A percentile compares a stretch with the other conserved stretches of the same genome.
Conservation (phyloP, 2,113 vertebrate genomes). For the Cheilinus undulatus region DNA sequence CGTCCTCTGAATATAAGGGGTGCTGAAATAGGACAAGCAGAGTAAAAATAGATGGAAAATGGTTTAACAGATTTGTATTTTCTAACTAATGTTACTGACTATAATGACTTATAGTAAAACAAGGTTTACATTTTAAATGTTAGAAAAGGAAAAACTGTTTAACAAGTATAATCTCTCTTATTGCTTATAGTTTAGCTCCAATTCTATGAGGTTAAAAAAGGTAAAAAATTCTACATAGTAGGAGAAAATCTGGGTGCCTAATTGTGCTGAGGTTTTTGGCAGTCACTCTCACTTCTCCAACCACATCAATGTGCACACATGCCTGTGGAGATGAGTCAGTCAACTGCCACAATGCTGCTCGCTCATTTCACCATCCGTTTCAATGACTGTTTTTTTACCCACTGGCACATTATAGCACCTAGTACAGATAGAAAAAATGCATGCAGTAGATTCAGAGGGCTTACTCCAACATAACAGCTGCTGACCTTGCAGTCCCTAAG, state of each 20-base stretch:
- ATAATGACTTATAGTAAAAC: neutral
- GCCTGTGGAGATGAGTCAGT: conserved; percentile 77
- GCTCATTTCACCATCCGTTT: conserved; percentile 54
- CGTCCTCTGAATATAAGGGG: too few relatives aligned
- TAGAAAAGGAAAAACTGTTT: neutral
- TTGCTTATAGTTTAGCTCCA: neutral
- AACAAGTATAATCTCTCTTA: too few relatives aligned
- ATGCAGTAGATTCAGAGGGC: conserved; percentile 35
- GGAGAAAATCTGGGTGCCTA: neutral
- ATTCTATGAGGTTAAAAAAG: neutral
- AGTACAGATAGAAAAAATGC: conserved; percentile 56
- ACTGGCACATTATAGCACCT: conserved; percentile 45
- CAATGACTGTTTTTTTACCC: conserved; percentile 44
- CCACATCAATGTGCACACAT: conserved; percentile 67
- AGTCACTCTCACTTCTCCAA: conserved; percentile 65
- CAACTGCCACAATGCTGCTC: conserved; percentile 26
- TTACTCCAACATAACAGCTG: conserved; percentile 71
- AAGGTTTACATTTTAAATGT: neutral
- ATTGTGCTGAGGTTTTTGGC: conserved; percentile 52
- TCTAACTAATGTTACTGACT: neutral
- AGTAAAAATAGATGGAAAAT: too few relatives aligned
- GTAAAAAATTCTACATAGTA: neutral
- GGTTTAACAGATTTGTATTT: neutral
- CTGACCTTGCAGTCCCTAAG: conserved; percentile 66
- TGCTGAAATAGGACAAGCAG: too few relatives aligned